Evolutionary conservation across 2,888 invertebrate species (phyloP).

Genomic region (Protonemura montana): DNA sequence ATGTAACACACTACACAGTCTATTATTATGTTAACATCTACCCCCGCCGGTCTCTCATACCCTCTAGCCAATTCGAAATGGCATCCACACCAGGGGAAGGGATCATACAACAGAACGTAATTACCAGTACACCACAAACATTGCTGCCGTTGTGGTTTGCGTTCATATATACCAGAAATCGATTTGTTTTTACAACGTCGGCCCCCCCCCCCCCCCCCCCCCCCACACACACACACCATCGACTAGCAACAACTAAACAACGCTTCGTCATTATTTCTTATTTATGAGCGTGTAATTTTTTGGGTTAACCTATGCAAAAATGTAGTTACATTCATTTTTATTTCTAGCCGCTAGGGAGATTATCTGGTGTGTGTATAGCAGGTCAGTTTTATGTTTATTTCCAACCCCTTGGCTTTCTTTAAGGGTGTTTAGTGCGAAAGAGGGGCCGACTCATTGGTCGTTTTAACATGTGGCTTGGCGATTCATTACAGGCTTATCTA

Average conservation of each 20-base stretch:
- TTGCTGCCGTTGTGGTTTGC: neutral
- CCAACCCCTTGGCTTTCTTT: neutral
- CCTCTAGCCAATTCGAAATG: too few species aligned
- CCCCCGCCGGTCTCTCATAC: too few species aligned
- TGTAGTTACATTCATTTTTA: neutral
- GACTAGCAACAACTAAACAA: neutral
- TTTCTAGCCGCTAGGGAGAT: neutral
- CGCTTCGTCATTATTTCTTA: neutral
- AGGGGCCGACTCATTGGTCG: neutral
- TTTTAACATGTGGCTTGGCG: neutral
- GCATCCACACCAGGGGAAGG: too few species aligned
- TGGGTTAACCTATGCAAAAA: neutral
- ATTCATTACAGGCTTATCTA: neutral
- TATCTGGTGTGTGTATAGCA: slow-evolving; percentile 7
- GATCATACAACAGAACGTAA: too few species aligned
- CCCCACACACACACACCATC: neutral
- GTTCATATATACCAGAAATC: neutral
- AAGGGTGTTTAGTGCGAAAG: neutral
- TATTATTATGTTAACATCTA: too few species aligned
- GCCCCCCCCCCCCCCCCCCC: too few species aligned
- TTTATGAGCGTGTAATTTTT: neutral
- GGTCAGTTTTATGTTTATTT: neutral
- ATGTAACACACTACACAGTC: too few species aligned
- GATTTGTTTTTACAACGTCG: neutral
- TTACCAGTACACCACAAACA: neutral